Conservation (phyloP, 2,888 invertebrate species). For the Spilarctia lutea region DNA sequence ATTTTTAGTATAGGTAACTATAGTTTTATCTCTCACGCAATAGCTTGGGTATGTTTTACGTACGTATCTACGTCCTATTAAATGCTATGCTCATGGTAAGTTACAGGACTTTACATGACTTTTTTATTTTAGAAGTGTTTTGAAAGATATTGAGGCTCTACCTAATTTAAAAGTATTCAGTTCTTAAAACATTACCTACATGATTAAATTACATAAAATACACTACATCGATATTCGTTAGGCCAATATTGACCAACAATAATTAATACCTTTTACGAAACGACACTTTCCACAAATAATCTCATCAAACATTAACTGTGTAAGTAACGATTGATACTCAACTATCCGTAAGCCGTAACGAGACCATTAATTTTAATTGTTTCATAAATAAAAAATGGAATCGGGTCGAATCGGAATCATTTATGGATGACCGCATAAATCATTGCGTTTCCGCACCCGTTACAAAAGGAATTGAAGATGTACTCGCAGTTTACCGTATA, state of each 20-base stretch:
- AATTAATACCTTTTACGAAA: constrained; percentile 8
- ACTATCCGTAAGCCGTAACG: constrained; percentile 43
- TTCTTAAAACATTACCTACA: neutral
- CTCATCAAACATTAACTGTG: constrained; percentile 22
- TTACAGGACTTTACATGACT: neutral
- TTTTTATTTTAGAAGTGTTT: neutral
- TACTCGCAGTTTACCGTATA: constrained; percentile 42
- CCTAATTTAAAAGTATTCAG: neutral
- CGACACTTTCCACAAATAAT: constrained; percentile 8
- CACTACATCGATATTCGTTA: neutral
- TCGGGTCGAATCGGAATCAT: constrained; percentile 43
- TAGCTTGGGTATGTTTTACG: neutral
- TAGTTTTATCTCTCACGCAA: constrained; percentile 4
- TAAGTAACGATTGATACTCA: constrained; percentile 39
- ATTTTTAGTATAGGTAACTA: constrained; percentile 13
- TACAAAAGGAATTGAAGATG: constrained; percentile 46
- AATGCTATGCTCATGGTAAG: neutral
- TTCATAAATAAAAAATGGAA: constrained; percentile 49
- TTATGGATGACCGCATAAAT: constrained; percentile 53
- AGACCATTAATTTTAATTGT: constrained; percentile 53
- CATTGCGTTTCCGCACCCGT: constrained; percentile 52
- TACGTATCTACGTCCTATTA: neutral
- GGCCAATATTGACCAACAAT: neutral
- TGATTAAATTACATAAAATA: neutral
- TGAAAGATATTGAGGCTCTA: neutral